Conservation (phyloP, 2,888 invertebrate species). For the Cyrtodaria siliqua region DNA sequence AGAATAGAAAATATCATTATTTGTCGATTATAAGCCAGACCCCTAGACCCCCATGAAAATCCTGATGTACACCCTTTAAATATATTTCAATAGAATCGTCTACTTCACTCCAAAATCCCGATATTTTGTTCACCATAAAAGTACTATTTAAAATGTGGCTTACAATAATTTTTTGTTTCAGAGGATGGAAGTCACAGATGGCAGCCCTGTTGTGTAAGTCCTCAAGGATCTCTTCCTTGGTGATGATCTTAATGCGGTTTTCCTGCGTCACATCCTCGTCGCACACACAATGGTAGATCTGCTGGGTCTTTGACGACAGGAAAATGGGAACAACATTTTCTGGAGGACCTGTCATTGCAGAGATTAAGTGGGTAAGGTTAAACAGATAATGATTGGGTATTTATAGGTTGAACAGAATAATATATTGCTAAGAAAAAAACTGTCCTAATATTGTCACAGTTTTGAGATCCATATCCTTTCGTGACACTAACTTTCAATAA, state of each 20-base stretch:
- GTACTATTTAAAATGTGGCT: constrained; percentile 45
- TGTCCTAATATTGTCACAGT: too few species aligned
- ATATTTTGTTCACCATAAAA: too few species aligned
- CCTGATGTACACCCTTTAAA: too few species aligned
- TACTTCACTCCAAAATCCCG: background rate
- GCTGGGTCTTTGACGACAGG: constrained; percentile 84
- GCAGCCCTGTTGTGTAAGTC: constrained; percentile 84
- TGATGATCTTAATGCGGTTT: constrained; percentile 82
- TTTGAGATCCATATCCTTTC: too few species aligned
- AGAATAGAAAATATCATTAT: too few species aligned
- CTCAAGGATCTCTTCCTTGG: constrained; percentile 83
- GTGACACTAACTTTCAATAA: too few species aligned
- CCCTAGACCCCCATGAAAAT: too few species aligned
- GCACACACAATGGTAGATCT: constrained; percentile 80
- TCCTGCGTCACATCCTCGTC: constrained; percentile 85
- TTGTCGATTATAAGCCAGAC: too few species aligned
- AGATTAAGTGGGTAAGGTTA: too few species aligned
- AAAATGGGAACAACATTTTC: constrained; percentile 84
- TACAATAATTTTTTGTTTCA: constrained; percentile 84
- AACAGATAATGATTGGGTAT: too few species aligned
- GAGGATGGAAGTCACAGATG: constrained; percentile 84
- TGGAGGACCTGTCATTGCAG: constrained; percentile 76
- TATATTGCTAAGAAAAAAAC: background rate
- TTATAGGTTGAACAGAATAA: background rate
- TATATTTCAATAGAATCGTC: background rate